Base-by-base conservation (phyloP, 1,140 invertebrate species). In the Zaprionus lachaisei region DNA sequence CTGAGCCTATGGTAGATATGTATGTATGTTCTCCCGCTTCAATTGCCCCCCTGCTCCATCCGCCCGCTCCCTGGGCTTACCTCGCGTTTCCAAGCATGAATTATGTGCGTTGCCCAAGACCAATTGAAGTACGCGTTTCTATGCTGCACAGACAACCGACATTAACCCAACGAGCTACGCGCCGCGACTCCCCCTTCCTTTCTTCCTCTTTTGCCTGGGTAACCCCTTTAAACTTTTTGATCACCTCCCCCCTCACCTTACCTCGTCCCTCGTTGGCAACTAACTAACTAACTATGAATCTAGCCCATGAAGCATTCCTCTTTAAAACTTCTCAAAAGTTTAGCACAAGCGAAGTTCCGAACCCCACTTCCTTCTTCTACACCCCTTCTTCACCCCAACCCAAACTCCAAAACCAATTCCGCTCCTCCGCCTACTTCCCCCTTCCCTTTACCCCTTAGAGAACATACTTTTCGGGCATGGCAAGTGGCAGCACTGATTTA, bases 401-500 rank as follows among this genome's bases (percentile, higher is more conserved):
- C 44, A 14, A 51, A 44, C 17, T 56, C 66, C 41, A 20, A 34
- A 4, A n/a, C n/a, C 61, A 62, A 41, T 34, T 15, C 41, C 24
- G 5, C 47, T 22, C 20, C 17, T n/a, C 38, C 15, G 2, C 7
- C 41, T 9, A 6, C 37, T 6, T 38, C 14, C 5, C 7, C n/a
- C 9, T 14, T 6, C 17, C 20, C 47, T 6, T 28, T 7, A 14
- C 22, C 22, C 24, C 65, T 41, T 28, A 49, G n/a, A 47, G 41
- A 72, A 68, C 74, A 81, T 78, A 89, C 71, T 87, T 87, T 87
- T 87, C 22, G 84, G 81, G 84, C 81, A 89, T 89, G 83, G 83
- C 83, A 86, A 86, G 82, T 86, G 83, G 83, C 83, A 87, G 84
- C 84, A 81, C 84, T 87, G 83, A 87, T 87, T 87, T 87, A 87